phyloP scores from a whole-genome alignment of 1,140 invertebrate species.

The Oryzaephilus surinamensis region DNA sequence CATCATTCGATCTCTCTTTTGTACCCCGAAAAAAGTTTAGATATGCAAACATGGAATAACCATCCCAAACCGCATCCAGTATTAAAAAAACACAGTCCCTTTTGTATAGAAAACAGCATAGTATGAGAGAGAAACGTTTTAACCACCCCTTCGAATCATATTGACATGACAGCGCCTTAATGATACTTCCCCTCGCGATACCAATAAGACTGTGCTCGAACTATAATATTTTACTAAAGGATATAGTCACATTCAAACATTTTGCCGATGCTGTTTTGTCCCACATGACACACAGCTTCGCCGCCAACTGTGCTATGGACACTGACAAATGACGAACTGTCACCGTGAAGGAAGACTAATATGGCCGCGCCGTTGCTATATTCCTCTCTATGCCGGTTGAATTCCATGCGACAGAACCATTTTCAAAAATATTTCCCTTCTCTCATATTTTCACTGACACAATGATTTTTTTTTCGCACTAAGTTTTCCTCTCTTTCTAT shows the following conservation, averaged over 20 bases:
- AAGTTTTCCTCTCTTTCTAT: too few relatives aligned
- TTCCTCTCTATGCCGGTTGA: slow-evolving; percentile 28
- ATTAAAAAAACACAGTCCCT: too few relatives aligned
- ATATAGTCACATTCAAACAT: slow-evolving; percentile 27
- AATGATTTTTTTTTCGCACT: slow-evolving; percentile 30
- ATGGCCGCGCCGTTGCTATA: slow-evolving; percentile 33
- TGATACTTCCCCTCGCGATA: slow-evolving; percentile 31
- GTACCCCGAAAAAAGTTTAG: too few relatives aligned
- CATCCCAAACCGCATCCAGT: too few relatives aligned
- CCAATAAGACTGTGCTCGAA: slow-evolving; percentile 26
- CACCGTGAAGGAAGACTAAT: slow-evolving; percentile 39
- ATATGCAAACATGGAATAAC: too few relatives aligned
- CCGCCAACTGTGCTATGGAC: slow-evolving; percentile 36
- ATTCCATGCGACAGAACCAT: slow-evolving; percentile 32
- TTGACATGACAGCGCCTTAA: slow-evolving; percentile 37
- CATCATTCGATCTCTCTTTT: too few relatives aligned
- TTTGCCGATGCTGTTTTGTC: slow-evolving; percentile 35
- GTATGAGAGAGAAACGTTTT: slow-evolving; percentile 11
- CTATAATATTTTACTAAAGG: slow-evolving; percentile 1
- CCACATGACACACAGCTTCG: slow-evolving; percentile 35
- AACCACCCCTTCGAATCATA: slow-evolving; percentile 33
- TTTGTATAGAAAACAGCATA: too few relatives aligned
- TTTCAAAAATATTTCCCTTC: slow-evolving; percentile 34
- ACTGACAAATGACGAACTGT: slow-evolving; percentile 39
- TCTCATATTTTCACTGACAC: slow-evolving; percentile 28